Conservation (phyloP, 2,888 invertebrate species). For the Ichneumoninae sp. region DNA sequence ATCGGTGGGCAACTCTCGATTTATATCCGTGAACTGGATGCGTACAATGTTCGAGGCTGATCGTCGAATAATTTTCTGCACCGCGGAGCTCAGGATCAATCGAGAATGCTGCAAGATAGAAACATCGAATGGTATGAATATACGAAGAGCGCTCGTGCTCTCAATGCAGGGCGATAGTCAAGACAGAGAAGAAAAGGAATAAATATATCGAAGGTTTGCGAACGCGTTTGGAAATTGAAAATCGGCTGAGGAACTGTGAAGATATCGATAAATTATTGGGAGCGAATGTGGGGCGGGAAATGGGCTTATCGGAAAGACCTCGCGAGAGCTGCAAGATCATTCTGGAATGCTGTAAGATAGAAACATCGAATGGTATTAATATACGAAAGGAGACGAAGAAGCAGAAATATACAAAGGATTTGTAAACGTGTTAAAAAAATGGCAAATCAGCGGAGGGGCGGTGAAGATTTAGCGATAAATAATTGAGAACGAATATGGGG, state of each 20-base stretch:
- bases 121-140: not conserved
- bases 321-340: not conserved
- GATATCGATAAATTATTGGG: not conserved
- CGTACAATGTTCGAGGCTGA: not conserved
- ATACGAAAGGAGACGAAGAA: not conserved
- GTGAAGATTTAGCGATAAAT: not conserved
- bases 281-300: not conserved
- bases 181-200: not conserved
- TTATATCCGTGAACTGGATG: conserved; percentile 21
- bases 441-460: not conserved
- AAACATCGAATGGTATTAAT: not conserved
- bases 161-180: not conserved
- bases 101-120: not conserved
- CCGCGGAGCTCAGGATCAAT: not conserved
- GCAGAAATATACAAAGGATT: not conserved
- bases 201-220: not conserved
- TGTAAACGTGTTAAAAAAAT: not conserved
- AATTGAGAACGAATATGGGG: not conserved
- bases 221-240: not conserved
- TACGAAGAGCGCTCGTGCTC: not conserved
- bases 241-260: not conserved
- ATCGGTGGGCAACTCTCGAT: conserved; percentile 12
- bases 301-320: conserved; percentile 27
- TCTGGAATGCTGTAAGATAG: not conserved
- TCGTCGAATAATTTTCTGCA: conserved; percentile 6